Evolutionary conservation across 2,113 vertebrate genomes (phyloP).

Genomic region (Thunnus thynnus): DNA sequence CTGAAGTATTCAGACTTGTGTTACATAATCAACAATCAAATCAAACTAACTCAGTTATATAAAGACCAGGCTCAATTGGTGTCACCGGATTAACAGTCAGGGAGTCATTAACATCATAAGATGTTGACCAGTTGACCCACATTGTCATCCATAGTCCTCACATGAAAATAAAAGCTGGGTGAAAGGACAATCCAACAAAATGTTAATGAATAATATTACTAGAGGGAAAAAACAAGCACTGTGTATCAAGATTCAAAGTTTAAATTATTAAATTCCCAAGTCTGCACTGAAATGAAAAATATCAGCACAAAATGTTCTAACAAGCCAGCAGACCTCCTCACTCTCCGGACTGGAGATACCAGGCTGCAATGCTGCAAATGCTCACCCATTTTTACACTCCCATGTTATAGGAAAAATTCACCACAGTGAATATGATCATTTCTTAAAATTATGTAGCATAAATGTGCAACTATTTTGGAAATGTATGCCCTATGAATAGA

Average conservation of each 20-base stretch:
- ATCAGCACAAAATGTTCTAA: neutral
- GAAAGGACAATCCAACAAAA: neutral
- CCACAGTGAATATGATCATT: too few species aligned
- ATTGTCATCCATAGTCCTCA: neutral
- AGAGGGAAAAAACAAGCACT: too few species aligned
- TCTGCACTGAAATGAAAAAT: neutral
- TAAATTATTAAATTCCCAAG: neutral
- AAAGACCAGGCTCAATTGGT: neutral
- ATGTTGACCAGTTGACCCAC: neutral
- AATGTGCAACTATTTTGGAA: too few species aligned
- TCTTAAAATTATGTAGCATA: too few species aligned
- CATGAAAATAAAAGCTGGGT: neutral
- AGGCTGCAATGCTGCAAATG: neutral
- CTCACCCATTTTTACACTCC: neutral
- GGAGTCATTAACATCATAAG: too few species aligned
- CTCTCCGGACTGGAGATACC: neutral
- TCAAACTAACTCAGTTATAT: too few species aligned
- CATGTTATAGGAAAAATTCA: neutral
- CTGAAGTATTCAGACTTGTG: too few species aligned
- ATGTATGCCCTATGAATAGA: too few species aligned
- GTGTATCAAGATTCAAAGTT: too few species aligned
- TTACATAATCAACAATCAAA: too few species aligned
- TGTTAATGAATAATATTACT: neutral
- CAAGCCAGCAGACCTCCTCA: neutral
- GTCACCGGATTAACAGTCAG: neutral